Evolutionary conservation across 2,797 vertebrate genomes (phyloP).

Genomic region (Halcyon smyrnensis): DNA sequence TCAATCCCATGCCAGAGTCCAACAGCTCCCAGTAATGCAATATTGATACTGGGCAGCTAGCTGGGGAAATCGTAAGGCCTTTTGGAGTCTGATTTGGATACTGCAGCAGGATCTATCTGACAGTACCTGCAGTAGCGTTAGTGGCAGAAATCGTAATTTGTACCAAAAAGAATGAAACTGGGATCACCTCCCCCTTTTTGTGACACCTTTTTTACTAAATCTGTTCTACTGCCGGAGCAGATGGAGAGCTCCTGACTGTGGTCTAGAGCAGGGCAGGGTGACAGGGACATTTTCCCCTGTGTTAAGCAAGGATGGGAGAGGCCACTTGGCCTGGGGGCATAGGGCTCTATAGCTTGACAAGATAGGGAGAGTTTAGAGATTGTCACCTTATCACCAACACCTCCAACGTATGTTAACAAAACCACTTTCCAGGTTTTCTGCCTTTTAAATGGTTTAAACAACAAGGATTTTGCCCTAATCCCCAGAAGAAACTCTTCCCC

Average conservation of each 20-base stretch:
- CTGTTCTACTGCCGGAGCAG: not conserved
- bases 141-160: not conserved
- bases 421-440: not conserved
- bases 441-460: conserved; percentile 13
- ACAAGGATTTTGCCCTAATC: not conserved
- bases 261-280: not conserved
- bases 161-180: not conserved
- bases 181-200: not conserved
- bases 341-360: not conserved
- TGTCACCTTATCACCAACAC: not conserved
- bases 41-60: not conserved
- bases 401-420: not conserved
- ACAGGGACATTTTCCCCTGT: not conserved
- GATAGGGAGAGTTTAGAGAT: not conserved
- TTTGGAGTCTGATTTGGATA: not conserved
- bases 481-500: not conserved
- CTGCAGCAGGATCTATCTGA: not conserved
- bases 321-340: not conserved
- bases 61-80: not conserved
- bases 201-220: not conserved
- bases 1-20: not conserved
- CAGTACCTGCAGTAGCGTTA: not conserved
- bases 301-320: not conserved
- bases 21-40: not conserved
- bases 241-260: not conserved